These are phyloP conservation scores for Cephonodes hylas DNA, from an alignment of 2,888 invertebrate genomes.

Conservation along the genomic window DNA sequence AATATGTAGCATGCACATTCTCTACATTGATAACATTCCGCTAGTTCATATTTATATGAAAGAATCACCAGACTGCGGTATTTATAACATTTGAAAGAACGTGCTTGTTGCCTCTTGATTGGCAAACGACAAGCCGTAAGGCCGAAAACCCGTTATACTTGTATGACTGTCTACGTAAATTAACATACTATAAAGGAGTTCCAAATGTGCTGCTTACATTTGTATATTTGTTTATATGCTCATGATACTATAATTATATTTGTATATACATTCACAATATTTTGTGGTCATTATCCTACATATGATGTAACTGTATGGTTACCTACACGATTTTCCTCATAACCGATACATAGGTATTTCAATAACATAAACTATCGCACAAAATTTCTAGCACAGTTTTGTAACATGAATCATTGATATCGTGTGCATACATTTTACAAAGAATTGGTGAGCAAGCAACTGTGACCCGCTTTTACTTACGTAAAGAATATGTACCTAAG, in stretches of 20 bases:
- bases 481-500: neutral
- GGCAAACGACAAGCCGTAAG: conserved; percentile 10
- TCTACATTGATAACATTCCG: neutral
- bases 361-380: neutral
- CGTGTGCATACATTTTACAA: neutral
- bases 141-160: conserved; percentile 32
- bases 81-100: neutral
- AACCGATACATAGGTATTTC: neutral
- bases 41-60: neutral
- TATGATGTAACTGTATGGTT: neutral
- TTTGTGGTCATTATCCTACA: neutral
- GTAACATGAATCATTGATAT: neutral
- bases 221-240: neutral
- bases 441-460: conserved; percentile 6
- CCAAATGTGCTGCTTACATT: neutral
- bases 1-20: neutral
- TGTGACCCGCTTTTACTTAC: conserved; percentile 15
- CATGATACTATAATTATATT: neutral
- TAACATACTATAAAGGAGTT: conserved; percentile 27
- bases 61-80: neutral
- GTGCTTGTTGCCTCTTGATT: neutral
- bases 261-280: neutral
- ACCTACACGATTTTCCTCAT: neutral
- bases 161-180: conserved; percentile 36
- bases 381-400: neutral